Evolutionary conservation across 2,797 vertebrate genomes (phyloP), one percentile per base, ranked within the genome.

Genomic region (Chiloscyllium punctatum): DNA sequence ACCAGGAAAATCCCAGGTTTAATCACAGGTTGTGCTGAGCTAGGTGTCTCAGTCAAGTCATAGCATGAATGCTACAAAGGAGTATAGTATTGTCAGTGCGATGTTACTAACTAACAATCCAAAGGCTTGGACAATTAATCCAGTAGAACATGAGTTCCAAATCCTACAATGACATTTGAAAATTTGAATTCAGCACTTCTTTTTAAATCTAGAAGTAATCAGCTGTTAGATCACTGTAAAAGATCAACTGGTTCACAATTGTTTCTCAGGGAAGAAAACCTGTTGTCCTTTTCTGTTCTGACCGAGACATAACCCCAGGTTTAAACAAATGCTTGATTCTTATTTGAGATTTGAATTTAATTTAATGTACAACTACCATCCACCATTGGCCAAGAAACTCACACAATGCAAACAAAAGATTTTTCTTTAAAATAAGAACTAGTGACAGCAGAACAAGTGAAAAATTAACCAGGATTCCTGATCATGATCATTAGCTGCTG

Each of bases 41-140:
- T 68, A 92, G 57, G 62, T 92, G 90, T 69, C n/a, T 92, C 62
- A 69, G n/a, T 92, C 66, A 69, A 69, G 87, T n/a, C 53, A 18
- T 62, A 66, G 33, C 82, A 84, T 48, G 21, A 25, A 48, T 84
- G 42, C 82, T 48, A 48, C 18, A 84, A 84, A 48, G 18, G 82
- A 84, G 42, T 84, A 84, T 21, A 25, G 18, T 48, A 84, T 16
- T 42, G 16, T 84, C 23, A 42, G 8, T 7, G 82, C 48, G 42
- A 25, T 23, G 42, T 84, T 84, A 48, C 37, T 48, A 37, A 84
- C 42, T 84, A 48, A 42, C 42, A 84, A 84, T 84, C 42, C 42
- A 84, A 37, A 48, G 42, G 5, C 23, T 25, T 84, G 82, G 82
- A 48, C 21, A 2, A 84, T 48, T 84, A 84, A 84, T 84, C 82